These are phyloP conservation scores for Hirtodrosophila histrioides DNA, from an alignment of 2,888 invertebrate species.

Conservation along the genomic window DNA sequence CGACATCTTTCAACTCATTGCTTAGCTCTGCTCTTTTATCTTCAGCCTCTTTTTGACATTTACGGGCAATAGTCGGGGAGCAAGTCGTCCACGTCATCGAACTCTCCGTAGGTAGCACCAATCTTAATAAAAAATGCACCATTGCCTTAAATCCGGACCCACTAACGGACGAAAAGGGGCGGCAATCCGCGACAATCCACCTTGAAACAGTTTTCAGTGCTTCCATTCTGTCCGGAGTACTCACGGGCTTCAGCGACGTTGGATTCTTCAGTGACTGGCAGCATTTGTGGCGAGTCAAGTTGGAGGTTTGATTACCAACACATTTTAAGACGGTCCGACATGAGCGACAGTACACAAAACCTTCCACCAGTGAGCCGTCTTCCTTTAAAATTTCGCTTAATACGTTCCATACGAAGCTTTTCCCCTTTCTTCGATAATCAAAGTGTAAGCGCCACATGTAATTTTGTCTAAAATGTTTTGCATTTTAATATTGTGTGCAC, in stretches of 20 bases:
- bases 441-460: constrained; percentile 4
- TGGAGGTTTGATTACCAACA: constrained; percentile 10
- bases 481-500: background rate
- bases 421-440: constrained; percentile 5
- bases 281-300: constrained; percentile 16
- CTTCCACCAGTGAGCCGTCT: background rate
- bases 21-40: background rate
- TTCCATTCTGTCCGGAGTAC: background rate
- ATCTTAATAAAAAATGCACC: constrained; percentile 13
- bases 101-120: constrained; percentile 3
- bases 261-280: background rate
- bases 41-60: constrained; percentile 5
- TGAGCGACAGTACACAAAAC: constrained; percentile 5
- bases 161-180: constrained; percentile 2
- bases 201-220: background rate
- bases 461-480: background rate
- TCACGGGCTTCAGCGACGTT: too few relatives aligned
- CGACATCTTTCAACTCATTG: too few relatives aligned
- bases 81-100: constrained; percentile 7
- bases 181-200: constrained; percentile 10
- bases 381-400: constrained; percentile 7
- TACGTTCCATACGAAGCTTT: constrained; percentile 14
- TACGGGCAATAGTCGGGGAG: constrained; percentile 2
- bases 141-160: constrained; percentile 7
- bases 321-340: constrained; percentile 10